A percentile compares a stretch with the other conserved stretches of the same genome.
These are phyloP conservation scores for Ptyas mucosa DNA, from an alignment of 2,113 vertebrate genomes.

Conservation along the genomic window DNA sequence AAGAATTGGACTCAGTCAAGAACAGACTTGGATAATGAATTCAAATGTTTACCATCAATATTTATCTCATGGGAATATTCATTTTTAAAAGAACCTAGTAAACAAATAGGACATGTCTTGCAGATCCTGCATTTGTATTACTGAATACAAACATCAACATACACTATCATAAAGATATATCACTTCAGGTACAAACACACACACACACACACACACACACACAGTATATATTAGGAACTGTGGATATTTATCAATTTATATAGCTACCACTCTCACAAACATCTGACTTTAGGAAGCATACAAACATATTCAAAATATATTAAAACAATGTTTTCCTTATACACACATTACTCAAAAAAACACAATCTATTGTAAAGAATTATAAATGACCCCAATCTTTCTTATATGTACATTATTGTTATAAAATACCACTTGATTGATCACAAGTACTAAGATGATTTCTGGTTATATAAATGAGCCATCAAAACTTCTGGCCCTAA, in stretches of 20 bases:
- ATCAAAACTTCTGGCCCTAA: not conserved
- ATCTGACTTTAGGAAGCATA: not conserved
- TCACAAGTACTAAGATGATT: not conserved
- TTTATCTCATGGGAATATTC: not conserved
- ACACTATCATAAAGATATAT: not conserved
- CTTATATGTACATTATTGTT: not conserved
- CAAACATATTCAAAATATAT: not conserved
- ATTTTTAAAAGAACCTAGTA: not conserved
- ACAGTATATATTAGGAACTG: not conserved
- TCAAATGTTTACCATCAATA: not conserved
- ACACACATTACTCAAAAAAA: not conserved
- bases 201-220: too few relatives aligned
- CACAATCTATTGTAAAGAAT: not conserved
- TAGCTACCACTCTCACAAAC: not conserved
- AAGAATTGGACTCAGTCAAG: not conserved
- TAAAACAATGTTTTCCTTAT: not conserved
- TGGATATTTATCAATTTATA: not conserved
- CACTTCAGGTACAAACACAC: not conserved
- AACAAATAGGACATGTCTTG: not conserved
- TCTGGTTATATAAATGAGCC: not conserved
- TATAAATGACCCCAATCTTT: not conserved
- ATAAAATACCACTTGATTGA: not conserved
- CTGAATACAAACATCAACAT: not conserved
- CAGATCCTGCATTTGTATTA: not conserved
- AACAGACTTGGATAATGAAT: not conserved